phyloP scores from a whole-genome alignment of 2,113 vertebrate genomes.

The Lepus europaeus region DNA sequence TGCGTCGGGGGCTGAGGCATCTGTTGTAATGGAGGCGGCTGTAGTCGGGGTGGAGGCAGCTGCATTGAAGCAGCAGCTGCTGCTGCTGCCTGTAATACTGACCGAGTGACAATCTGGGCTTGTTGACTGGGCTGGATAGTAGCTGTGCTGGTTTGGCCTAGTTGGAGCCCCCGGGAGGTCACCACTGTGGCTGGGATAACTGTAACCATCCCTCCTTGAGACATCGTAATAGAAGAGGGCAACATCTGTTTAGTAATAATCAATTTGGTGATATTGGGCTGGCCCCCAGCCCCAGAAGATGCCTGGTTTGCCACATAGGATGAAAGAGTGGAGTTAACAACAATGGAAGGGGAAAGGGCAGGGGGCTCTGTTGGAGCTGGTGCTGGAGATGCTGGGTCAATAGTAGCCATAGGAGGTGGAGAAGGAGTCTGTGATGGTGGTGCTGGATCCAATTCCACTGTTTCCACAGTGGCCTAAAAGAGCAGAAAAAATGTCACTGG shows the following conservation, averaged over 20 bases:
- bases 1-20: conserved; percentile 92
- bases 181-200: conserved; percentile 89
- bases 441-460: conserved; percentile 85
- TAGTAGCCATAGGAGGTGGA: conserved; percentile 76
- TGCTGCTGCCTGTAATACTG: conserved; percentile 85
- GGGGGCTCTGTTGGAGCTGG: conserved; percentile 80
- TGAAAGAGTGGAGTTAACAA: conserved; percentile 79
- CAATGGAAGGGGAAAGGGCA: conserved; percentile 78
- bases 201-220: conserved; percentile 88
- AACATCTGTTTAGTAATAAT: conserved; percentile 92
- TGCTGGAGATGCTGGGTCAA: conserved; percentile 81
- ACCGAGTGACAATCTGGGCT: conserved; percentile 86
- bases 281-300: conserved; percentile 81
- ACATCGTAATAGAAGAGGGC: conserved; percentile 87
- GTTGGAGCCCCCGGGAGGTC: conserved; percentile 85
- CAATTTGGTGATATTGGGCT: conserved; percentile 92
- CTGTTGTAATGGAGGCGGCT: conserved; percentile 88
- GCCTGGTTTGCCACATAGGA: conserved; percentile 83
- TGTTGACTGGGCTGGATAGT: conserved; percentile 81
- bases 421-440: conserved; percentile 83
- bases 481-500: neutral
- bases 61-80: conserved; percentile 85
- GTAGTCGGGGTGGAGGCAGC: conserved; percentile 83
- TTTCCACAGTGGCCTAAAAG: conserved; percentile 84
- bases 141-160: conserved; percentile 83